Conservation (phyloP, 2,888 invertebrate genomes). For the Scaptodrosophila latifasciaeformis region DNA sequence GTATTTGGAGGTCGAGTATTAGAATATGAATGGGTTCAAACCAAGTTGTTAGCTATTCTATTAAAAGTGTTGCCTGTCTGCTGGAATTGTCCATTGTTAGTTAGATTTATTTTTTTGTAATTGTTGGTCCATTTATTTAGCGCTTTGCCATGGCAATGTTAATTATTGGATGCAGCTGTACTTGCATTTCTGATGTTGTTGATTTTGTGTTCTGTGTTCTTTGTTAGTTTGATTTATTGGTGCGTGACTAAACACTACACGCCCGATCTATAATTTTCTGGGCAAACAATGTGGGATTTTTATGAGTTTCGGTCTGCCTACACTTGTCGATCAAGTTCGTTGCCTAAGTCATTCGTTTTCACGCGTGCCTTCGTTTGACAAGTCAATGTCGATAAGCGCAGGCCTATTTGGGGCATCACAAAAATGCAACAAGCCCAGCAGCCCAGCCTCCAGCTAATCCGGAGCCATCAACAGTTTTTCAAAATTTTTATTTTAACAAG, state of each 20-base stretch:
- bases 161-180: conserved; percentile 44
- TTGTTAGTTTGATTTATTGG: conserved; percentile 9
- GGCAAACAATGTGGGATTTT: conserved; percentile 9
- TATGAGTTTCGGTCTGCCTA: conserved; percentile 18
- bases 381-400: conserved; percentile 21
- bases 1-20: no score
- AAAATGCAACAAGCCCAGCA: background rate
- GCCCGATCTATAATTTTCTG: conserved; percentile 17
- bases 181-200: background rate
- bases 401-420: conserved; percentile 26
- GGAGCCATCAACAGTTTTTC: background rate
- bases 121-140: conserved; percentile 29
- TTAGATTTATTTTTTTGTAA: conserved; percentile 16
- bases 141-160: conserved; percentile 34
- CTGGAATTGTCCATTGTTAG: conserved; percentile 4
- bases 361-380: conserved; percentile 7
- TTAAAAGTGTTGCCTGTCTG: conserved; percentile 11
- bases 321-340: conserved; percentile 15
- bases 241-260: conserved; percentile 33
- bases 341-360: conserved; percentile 12
- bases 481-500: no score
- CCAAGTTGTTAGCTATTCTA: no score
- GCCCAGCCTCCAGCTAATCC: conserved; percentile 5
- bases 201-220: conserved; percentile 5
- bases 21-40: no score